phyloP scores from a whole-genome alignment of 2,113 vertebrate genomes.

The Hystrix brachyura region DNA sequence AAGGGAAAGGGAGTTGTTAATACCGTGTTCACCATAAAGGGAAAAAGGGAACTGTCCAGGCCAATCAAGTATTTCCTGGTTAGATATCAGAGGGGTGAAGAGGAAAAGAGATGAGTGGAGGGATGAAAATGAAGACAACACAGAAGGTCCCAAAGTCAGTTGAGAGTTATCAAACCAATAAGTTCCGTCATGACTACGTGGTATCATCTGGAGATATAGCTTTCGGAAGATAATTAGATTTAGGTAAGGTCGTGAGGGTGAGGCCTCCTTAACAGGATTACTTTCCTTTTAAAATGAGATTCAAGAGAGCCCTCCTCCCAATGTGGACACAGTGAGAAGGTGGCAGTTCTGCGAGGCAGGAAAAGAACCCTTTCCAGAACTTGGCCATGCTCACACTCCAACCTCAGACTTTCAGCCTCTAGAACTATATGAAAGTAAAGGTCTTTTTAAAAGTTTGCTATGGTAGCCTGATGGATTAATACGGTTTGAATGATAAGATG shows the following conservation, averaged over 20 bases:
- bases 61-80: background rate
- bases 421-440: background rate
- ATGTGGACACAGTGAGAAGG: background rate
- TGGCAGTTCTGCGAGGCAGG: background rate
- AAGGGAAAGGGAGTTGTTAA: background rate
- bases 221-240: background rate
- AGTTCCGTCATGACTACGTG: background rate
- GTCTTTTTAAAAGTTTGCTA: background rate
- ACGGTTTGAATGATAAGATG: background rate
- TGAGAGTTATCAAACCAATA: background rate
- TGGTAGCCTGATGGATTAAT: background rate
- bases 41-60: background rate
- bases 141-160: background rate
- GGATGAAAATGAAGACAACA: background rate
- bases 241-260: background rate
- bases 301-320: background rate
- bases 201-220: background rate
- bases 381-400: background rate
- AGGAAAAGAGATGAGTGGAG: background rate
- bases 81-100: background rate
- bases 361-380: background rate
- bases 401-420: background rate
- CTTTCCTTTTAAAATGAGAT: background rate
- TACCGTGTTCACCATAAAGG: background rate
- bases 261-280: background rate